Evolutionary conservation across 2,888 invertebrate genomes (phyloP), one percentile per base, ranked within the genome.

Genomic region (Eledona agricola): DNA sequence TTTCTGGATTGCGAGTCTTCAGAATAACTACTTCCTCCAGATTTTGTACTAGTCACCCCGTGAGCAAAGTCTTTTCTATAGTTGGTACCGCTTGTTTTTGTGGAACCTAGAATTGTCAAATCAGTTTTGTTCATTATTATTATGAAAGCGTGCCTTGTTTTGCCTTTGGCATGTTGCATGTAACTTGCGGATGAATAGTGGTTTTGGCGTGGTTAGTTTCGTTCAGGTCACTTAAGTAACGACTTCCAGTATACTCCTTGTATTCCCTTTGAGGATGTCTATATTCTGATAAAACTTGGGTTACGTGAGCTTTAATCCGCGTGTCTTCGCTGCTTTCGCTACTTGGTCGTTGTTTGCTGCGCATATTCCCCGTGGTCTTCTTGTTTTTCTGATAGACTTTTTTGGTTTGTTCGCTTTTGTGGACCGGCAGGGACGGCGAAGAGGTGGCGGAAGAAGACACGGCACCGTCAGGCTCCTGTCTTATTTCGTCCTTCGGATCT

Each of bases 61-160:
- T 86, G 83, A 15, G 87, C 87, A 79, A 88, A 88, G 78, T 88
- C 85, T 73, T 82, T 81, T 64, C 88, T 79, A 76, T 88, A 88
- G 79, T 88, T 88, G 73, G 85, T 86, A 31, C 79, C 78, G 54
- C 72, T 73, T 25, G 73, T 71, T 0, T 75, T 64, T 38, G 54
- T 59, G 12, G 64, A 64, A 43, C 54, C 63, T 65, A 32, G 6
- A 58, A 53, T 23, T 4, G 13, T 25, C 15, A 19, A 22, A 32
- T 4, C 17, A 32, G 11, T 12, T 4, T 10, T 15, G 1, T n/a
- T n/a, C n/a, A 28, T 20, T 25, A 10, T 17, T 40, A 12, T 3
- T 20, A 17, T 22, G 11, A 25, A 9, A 12, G 20, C 16, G 13
- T 25, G 20, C 46, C 47, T 65, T 65, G 65, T 60, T 65, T 68